Evolutionary conservation across 2,113 vertebrate genomes (phyloP).

Genomic region (Mola mola): DNA sequence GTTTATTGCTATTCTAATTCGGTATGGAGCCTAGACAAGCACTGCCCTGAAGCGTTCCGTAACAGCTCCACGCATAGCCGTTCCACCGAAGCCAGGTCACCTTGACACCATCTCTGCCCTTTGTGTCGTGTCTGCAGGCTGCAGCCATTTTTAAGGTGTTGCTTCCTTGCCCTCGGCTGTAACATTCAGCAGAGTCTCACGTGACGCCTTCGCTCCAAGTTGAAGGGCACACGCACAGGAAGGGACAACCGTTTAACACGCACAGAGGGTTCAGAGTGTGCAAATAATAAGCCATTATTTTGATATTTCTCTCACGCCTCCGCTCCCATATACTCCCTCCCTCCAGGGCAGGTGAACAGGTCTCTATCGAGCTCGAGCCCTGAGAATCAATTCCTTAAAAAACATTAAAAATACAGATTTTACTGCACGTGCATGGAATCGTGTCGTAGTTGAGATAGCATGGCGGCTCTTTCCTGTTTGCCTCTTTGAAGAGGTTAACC

Average conservation of each 20-base stretch:
- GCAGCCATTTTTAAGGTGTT: slow-evolving; percentile 55
- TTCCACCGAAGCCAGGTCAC: slow-evolving; percentile 58
- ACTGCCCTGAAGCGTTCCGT: slow-evolving; percentile 24
- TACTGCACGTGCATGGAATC: slow-evolving; percentile 50
- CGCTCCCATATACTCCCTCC: slow-evolving; percentile 5
- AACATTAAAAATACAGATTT: slow-evolving; percentile 1
- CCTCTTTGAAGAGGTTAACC: slow-evolving; percentile 69
- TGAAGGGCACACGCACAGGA: slow-evolving; percentile 21
- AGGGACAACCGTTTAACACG: slow-evolving; percentile 35
- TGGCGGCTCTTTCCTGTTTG: slow-evolving; percentile 72
- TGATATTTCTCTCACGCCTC: slow-evolving; percentile 45
- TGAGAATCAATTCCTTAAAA: slow-evolving; percentile 22
- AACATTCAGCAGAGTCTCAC: slow-evolving; percentile 54
- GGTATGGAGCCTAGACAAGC: slow-evolving; percentile 11
- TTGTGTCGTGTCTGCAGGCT: slow-evolving; percentile 62
- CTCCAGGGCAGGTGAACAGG: background rate
- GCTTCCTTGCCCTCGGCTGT: slow-evolving; percentile 32
- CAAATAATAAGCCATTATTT: slow-evolving; percentile 59
- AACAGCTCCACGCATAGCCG: slow-evolving; percentile 34
- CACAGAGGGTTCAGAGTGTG: slow-evolving; percentile 28
- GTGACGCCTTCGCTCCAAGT: slow-evolving; percentile 31
- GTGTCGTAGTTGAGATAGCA: slow-evolving; percentile 70
- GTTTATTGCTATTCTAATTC: slow-evolving; percentile 28
- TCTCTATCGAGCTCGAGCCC: slow-evolving; percentile 10
- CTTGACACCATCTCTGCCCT: slow-evolving; percentile 64